Conservation (phyloP, 2,113 vertebrate genomes). For the Protobothrops mucrosquamatus region DNA sequence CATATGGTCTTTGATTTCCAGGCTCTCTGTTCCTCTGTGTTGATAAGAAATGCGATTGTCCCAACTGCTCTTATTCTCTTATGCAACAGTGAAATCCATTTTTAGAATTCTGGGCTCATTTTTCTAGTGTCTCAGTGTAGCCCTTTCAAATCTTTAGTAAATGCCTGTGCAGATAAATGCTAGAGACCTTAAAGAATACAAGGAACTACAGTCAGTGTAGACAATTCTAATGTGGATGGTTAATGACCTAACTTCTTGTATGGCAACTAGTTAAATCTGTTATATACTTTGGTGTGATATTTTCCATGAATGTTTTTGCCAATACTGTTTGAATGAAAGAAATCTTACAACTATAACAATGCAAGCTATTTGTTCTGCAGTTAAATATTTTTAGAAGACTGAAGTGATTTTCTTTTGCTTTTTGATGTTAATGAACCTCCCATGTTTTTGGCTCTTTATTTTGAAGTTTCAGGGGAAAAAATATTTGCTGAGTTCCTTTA, state of each 20-base stretch:
- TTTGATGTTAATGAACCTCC: neutral
- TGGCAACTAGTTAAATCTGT: neutral
- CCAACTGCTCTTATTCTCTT: neutral
- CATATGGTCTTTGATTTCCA: neutral
- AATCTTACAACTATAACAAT: neutral
- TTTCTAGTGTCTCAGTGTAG: neutral
- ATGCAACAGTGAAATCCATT: neutral
- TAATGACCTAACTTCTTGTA: neutral
- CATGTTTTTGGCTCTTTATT: neutral
- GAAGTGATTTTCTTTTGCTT: neutral
- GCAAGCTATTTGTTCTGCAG: neutral
- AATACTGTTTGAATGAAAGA: neutral
- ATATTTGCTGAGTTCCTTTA: neutral
- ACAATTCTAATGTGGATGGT: neutral
- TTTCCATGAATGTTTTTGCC: neutral
- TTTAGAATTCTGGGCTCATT: neutral
- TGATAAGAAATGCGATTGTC: neutral
- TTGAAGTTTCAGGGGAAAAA: neutral
- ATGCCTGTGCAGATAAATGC: neutral
- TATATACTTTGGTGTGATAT: neutral
- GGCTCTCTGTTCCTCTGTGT: neutral
- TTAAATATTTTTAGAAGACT: neutral
- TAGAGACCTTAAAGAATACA: neutral
- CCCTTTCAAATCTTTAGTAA: neutral
- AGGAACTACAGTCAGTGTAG: neutral